Base-by-base conservation (phyloP, 2,888 invertebrate species). In the Drosophila subquinaria region DNA sequence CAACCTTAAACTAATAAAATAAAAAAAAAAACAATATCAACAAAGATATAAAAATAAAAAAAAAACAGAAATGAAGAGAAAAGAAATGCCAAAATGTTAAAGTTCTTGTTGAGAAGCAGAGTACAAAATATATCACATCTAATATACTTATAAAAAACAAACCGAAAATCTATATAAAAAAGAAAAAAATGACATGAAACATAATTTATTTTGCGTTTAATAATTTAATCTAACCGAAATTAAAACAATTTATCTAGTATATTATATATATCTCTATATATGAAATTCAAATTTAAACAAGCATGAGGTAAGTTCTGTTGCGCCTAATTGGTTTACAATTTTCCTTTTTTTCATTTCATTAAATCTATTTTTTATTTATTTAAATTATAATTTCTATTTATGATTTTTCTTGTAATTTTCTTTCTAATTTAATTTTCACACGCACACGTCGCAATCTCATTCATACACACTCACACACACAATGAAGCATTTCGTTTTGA, bases 291-390 rank as follows among this genome's bases (percentile, higher is more conserved):
- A 73, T 84, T 84, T 51, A 77, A 84, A 87, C 81, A 86, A 82
- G 80, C 79, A 82, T 86, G 90, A 92, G 92, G 92, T 92, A 92
- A 92, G 91, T 92, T 91, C 88, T 81, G 84, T 90, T 91, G 88
- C 81, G 82, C 85, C 82, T 88, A 89, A 90, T 89, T 89, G 91
- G 85, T 84, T 87, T 73, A 79, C 77, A 83, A 73, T 73, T 68
- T 38, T 45, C 17, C 53, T 55, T 62, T 76, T 23, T 62, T 69
- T 62, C 36, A 53, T 64, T 76, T 79, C 60, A 69, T 65, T 80
- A 55, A 27, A 62, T 67, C 72, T 77, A 5, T 78, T 76, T 75
- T 43, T 20, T 43, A 30, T 57, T 56, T 3, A 45, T 72, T 42
- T 52, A 59, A 64, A 48, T 65, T 66, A 30, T 30, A 30, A 30